A percentile compares a stretch with the other conserved stretches of the same genome.
Conservation (phyloP, 2,113 vertebrate genomes). For the Hippocampus barbouri region DNA sequence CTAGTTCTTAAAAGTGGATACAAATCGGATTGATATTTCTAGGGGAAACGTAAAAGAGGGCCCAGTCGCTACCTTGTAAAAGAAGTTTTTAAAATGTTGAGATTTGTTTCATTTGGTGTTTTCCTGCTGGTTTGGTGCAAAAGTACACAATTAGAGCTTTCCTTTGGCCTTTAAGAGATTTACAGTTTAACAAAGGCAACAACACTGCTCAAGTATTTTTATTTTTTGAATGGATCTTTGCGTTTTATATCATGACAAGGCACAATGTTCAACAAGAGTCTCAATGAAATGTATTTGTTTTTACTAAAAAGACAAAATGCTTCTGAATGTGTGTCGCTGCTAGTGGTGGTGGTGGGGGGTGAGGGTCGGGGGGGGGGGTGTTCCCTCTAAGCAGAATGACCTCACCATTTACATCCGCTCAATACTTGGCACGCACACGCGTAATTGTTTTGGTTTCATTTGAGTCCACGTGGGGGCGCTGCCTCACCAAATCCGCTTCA, state of each 20-base stretch:
- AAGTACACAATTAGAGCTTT: background rate
- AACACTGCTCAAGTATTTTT: background rate
- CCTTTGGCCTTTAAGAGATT: background rate
- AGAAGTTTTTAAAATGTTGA: background rate
- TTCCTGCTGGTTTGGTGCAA: background rate
- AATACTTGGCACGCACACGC: too few relatives aligned
- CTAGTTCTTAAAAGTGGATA: background rate
- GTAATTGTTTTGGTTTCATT: background rate
- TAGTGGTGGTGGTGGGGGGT: too few relatives aligned
- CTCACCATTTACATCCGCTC: background rate
- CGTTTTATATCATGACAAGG: background rate
- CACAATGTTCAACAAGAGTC: background rate
- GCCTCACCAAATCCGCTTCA: constrained; percentile 23
- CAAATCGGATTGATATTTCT: background rate
- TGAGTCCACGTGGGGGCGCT: constrained; percentile 60
- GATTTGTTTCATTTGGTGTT: background rate
- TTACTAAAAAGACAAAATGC: background rate
- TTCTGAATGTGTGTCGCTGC: background rate
- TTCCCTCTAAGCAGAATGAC: background rate
- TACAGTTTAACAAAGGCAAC: background rate
- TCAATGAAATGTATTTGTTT: background rate
- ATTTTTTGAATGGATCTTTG: background rate
- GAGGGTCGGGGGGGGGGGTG: too few relatives aligned
- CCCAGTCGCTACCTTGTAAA: background rate
- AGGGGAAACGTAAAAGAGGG: background rate